Evolutionary conservation across 2,888 invertebrate species (phyloP), one percentile per base, ranked within the genome.

Genomic region (Rotaria sp.): DNA sequence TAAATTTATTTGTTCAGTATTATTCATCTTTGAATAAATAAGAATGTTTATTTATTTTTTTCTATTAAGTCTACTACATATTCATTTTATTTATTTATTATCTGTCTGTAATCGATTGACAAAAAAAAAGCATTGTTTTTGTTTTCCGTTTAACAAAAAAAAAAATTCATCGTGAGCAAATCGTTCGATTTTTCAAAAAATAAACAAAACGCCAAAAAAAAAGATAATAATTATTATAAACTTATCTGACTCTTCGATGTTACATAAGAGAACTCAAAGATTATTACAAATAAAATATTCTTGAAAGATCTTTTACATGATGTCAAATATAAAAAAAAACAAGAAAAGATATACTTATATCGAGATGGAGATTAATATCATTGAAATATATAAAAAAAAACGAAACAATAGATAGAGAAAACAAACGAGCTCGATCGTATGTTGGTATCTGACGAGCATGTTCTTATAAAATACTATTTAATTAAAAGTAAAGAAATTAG

Each of bases 391-490:
- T n/a, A n/a, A n/a, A n/a, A n/a, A n/a, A n/a, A n/a, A n/a, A n/a
- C n/a, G 38, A 86, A 75, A 55, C 45, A 86, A 59, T n/a, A 57
- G 41, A 55, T 30, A 57, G 26, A 74, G 35, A 35, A 85, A 85
- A 55, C 52, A 85, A 57, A 52, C 75, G 52, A 55, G 85, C 85
- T 85, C 80, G 85, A 85, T 52, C 52, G 35, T 80, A 75, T 52
- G 55, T 41, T 59, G 50, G 35, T 52, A 80, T 85, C 48, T 84
- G 55, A 52, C 85, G 80, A 85, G 55, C 52, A 48, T 85, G 85
- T 85, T 85, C 55, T 57, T 52, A 86, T 30, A 55, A 84, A 45
- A 38, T 84, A 84, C 84, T 84, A 84, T 84, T 84, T 41, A 48
- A 84, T 55, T 8, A 86, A 84, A 67, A 30, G 41, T 30, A 74